Evolutionary conservation across 2,888 invertebrate genomes (phyloP).

Genomic region (Tipula helvola): DNA sequence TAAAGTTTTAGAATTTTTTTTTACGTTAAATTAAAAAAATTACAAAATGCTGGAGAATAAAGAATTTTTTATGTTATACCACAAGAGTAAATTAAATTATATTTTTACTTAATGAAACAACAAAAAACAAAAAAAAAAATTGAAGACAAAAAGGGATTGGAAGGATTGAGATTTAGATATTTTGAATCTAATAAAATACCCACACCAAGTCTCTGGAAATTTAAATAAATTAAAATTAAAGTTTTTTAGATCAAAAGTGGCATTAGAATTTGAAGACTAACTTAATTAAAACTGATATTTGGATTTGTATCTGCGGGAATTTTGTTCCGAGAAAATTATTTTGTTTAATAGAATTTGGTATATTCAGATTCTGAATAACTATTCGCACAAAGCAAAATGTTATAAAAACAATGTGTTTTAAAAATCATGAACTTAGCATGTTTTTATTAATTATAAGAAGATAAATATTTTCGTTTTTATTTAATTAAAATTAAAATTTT

Average conservation of each 20-base stretch:
- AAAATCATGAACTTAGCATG: too few relatives aligned
- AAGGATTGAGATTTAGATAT: not conserved
- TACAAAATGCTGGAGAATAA: not conserved
- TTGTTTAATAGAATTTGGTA: too few relatives aligned
- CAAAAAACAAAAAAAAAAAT: not conserved
- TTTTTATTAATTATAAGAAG: too few relatives aligned
- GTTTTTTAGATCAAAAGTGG: not conserved
- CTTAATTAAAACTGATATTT: not conserved
- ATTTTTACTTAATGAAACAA: not conserved
- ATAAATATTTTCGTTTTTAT: too few relatives aligned
- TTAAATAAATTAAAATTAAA: not conserved
- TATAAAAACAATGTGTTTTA: too few relatives aligned
- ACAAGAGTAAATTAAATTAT: not conserved
- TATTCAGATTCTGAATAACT: too few relatives aligned
- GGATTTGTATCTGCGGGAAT: not conserved
- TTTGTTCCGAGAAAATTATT: too few relatives aligned
- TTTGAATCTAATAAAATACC: too few relatives aligned
- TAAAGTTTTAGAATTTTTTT: not conserved
- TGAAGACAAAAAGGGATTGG: not conserved
- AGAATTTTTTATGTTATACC: not conserved
- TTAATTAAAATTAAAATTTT: too few relatives aligned
- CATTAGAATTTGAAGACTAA: not conserved
- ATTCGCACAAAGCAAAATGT: too few relatives aligned
- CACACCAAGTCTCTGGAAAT: not conserved
- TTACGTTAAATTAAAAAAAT: not conserved